These are phyloP conservation scores for Eupithecia centaureata DNA, from an alignment of 2,888 invertebrate genomes.

Conservation along the genomic window DNA sequence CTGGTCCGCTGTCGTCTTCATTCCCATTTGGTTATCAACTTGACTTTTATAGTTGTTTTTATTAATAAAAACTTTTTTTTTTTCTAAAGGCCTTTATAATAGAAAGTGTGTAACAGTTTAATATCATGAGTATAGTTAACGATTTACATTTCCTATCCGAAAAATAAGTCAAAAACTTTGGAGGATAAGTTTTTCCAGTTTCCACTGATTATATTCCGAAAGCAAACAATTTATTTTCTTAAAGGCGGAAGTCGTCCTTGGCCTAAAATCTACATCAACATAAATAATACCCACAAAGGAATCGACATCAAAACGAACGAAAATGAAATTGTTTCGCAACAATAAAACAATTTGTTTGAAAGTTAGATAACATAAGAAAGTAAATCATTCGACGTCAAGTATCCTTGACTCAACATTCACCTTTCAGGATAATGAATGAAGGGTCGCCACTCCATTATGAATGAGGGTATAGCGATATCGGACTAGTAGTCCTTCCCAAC, in stretches of 20 bases:
- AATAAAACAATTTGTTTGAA: slow-evolving; percentile 1
- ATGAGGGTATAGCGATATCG: slow-evolving; percentile 10
- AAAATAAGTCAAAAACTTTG: neutral
- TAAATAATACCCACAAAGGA: slow-evolving; percentile 11
- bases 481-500: neutral
- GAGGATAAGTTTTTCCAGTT: neutral
- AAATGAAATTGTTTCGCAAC: neutral
- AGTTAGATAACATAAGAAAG: slow-evolving; percentile 4
- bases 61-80: too few relatives aligned
- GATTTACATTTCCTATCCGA: neutral
- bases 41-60: too few relatives aligned
- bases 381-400: slow-evolving; percentile 11
- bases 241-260: slow-evolving; percentile 11
- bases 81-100: too few relatives aligned
- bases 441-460: slow-evolving; percentile 12
- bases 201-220: neutral
- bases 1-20: too few relatives aligned
- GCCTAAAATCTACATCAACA: slow-evolving; percentile 3
- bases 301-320: slow-evolving; percentile 11
- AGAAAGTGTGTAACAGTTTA: too few relatives aligned
- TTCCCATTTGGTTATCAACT: too few relatives aligned
- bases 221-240: neutral
- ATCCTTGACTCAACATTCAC: slow-evolving; percentile 15
- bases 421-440: slow-evolving; percentile 17
- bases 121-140: too few relatives aligned